Conservation (phyloP, 2,113 vertebrate genomes). For the Gymnorhina tibicen region DNA sequence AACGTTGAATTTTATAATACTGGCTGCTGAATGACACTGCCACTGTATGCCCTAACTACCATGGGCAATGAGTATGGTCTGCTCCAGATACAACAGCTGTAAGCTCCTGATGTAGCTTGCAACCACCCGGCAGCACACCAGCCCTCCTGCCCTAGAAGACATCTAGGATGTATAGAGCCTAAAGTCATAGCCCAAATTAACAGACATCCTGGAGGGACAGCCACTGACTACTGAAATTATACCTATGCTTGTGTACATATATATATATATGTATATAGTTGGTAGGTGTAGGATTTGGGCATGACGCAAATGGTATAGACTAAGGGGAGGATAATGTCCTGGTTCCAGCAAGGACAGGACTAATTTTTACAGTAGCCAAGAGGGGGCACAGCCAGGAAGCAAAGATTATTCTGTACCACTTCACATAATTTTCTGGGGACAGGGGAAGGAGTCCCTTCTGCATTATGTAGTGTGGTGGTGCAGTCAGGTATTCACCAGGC, state of each 20-base stretch:
- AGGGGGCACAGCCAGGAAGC: neutral
- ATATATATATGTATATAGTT: rapidly evolving
- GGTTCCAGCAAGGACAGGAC: neutral
- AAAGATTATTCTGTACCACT: neutral
- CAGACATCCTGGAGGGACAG: neutral
- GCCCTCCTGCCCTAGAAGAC: neutral
- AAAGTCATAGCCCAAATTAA: neutral
- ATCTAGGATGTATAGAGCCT: neutral
- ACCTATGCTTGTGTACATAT: neutral
- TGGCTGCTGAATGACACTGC: neutral
- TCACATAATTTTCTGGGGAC: neutral
- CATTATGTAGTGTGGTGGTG: rapidly evolving
- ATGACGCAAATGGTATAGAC: neutral
- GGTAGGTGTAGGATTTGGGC: neutral
- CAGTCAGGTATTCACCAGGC: neutral
- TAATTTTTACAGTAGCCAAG: neutral
- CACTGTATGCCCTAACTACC: neutral
- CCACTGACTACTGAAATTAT: neutral
- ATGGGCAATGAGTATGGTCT: neutral
- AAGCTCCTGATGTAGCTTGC: neutral
- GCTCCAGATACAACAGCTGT: neutral
- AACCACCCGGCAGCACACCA: neutral
- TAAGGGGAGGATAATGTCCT: neutral
- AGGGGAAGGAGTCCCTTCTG: neutral
- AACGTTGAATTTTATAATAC: neutral